Conservation (phyloP, 2,797 vertebrate genomes). For the Chaunax sp. region DNA sequence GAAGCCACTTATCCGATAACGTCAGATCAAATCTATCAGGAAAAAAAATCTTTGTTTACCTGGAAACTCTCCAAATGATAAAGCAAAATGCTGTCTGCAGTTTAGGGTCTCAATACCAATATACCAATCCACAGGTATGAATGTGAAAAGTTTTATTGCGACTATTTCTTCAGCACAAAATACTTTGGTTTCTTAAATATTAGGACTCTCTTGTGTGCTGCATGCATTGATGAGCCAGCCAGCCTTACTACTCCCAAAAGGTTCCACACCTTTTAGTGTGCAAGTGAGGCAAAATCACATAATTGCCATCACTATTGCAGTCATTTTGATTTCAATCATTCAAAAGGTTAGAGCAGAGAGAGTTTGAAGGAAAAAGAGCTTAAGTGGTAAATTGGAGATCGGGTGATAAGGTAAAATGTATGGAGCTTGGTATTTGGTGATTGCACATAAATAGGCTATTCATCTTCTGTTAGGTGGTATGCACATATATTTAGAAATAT, state of each 20-base stretch:
- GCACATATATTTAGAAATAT: too few species aligned
- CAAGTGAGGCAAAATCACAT: slow-evolving; percentile 43
- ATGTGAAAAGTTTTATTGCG: too few species aligned
- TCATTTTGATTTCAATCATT: slow-evolving; percentile 59
- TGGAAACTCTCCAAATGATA: background rate
- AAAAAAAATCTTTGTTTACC: background rate
- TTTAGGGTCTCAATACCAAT: too few species aligned
- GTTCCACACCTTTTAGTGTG: slow-evolving; percentile 42
- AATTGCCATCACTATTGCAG: slow-evolving; percentile 55
- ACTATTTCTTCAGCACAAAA: too few species aligned
- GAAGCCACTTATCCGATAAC: background rate
- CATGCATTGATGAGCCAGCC: slow-evolving; percentile 37
- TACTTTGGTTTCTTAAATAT: background rate
- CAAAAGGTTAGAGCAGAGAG: slow-evolving; percentile 32
- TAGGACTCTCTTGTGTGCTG: slow-evolving; percentile 29
- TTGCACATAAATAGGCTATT: background rate
- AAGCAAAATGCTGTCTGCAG: background rate
- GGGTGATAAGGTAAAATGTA: slow-evolving; percentile 26
- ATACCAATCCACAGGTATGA: too few species aligned
- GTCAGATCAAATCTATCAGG: background rate
- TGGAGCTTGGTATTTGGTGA: slow-evolving; percentile 1
- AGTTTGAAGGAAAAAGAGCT: background rate
- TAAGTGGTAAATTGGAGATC: slow-evolving; percentile 46
- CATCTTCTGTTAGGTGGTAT: too few species aligned
- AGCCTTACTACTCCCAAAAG: slow-evolving; percentile 10